Base-by-base conservation (phyloP, 2,888 invertebrate species). In the Agrypnus murinus region DNA sequence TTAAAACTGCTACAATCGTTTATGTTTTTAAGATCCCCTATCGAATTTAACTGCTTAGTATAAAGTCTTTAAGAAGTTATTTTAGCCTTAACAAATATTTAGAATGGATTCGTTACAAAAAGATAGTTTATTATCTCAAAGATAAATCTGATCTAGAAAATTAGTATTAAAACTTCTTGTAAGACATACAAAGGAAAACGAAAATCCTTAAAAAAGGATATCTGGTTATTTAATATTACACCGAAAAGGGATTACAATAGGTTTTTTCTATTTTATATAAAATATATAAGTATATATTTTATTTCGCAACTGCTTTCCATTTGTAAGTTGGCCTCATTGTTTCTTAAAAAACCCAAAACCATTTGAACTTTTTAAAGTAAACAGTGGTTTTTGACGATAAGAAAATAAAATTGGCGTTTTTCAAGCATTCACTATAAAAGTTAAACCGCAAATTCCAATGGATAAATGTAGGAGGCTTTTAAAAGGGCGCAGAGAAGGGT, bases 171-270 rank as follows among this genome's bases (percentile, higher is more conserved):
- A n/a, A n/a, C n/a, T n/a, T n/a, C n/a, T n/a, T n/a, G n/a, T n/a
- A 25, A 4, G 34, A 17, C 55, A 57, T 34, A 36, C 40, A 38
- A 40, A 40, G 58, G 58, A 43, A 58, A 43, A 38, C 40, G 40
- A 40, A 58, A 40, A 19, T 58, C 58, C 15, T 36, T 25, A 58
- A 38, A n/a, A n/a, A n/a, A 58, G 58, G 58, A 58, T 58, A 25
- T 25, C 25, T 25, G 58, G 40, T 25, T 19, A 25, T 38, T n/a
- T n/a, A n/a, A n/a, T 12, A 43, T 43, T 40, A 14, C 19, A 31
- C 25, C 12, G 19, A 46, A 46, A 46, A 58, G 38, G 25, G 58
- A 43, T 25, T 38, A 58, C 46, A 46, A n/a, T n/a, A n/a, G n/a
- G n/a, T n/a, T n/a, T n/a, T n/a, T n/a, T n/a, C n/a, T n/a, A n/a